Evolutionary conservation across 2,888 invertebrate species (phyloP).

Genomic region (Hydroisotoma schaefferi): DNA sequence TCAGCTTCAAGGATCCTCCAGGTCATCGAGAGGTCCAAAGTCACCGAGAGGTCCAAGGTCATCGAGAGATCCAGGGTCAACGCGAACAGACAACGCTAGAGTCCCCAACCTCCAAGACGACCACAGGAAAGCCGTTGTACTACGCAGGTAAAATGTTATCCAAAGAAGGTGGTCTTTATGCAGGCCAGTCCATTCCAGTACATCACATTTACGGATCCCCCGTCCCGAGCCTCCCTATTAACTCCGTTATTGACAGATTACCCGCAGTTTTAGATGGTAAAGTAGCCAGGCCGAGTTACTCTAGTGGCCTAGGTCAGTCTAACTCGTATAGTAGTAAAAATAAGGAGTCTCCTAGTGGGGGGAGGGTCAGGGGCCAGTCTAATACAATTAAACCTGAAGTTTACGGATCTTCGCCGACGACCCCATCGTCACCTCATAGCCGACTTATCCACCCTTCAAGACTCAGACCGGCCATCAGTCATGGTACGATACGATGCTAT

Average conservation of each 20-base stretch:
- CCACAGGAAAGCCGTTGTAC: slow-evolving; percentile 45
- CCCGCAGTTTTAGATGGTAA: slow-evolving; percentile 28
- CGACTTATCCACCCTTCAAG: slow-evolving; percentile 14
- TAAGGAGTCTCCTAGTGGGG: slow-evolving; percentile 12
- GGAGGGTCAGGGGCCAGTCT: neutral
- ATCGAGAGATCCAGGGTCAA: slow-evolving; percentile 4
- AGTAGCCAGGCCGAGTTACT: slow-evolving; percentile 5
- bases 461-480: neutral
- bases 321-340: neutral
- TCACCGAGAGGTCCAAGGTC: neutral
- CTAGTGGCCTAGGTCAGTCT: neutral
- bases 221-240: slow-evolving; percentile 39
- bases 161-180: slow-evolving; percentile 47
- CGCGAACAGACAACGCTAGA: slow-evolving; percentile 29
- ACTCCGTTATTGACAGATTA: slow-evolving; percentile 38
- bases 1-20: neutral
- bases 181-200: slow-evolving; percentile 36
- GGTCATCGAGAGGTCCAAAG: neutral
- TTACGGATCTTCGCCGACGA: neutral
- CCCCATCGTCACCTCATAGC: neutral
- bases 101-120: slow-evolving; percentile 25
- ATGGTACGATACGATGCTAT: too few species aligned
- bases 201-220: slow-evolving; percentile 43
- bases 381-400: neutral
- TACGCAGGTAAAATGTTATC: slow-evolving; percentile 43